Conservation (phyloP, 2,888 invertebrate species). For the Lasioglossum zephyrum region DNA sequence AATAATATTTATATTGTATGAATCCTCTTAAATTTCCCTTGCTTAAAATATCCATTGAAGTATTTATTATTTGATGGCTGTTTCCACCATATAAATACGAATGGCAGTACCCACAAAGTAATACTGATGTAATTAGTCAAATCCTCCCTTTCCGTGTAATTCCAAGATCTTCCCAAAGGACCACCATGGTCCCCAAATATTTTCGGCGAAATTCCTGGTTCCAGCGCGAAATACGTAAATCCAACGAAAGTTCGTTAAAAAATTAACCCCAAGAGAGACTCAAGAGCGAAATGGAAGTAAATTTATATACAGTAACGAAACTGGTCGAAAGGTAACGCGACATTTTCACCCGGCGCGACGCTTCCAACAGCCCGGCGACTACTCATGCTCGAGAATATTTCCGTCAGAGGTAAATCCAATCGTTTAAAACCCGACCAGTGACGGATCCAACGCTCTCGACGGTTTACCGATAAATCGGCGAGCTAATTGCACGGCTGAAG, state of each 20-base stretch:
- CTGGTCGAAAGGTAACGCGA: constrained; percentile 7
- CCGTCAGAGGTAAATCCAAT: background rate
- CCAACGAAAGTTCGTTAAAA: background rate
- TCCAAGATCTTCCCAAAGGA: background rate
- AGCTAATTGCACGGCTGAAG: constrained; percentile 22
- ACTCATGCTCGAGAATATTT: constrained; percentile 1
- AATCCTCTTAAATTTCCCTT: background rate
- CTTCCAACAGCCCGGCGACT: background rate
- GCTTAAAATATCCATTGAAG: background rate
- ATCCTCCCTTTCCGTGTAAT: background rate
- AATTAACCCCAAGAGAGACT: background rate
- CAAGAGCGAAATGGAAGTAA: background rate
- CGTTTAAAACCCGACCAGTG: background rate
- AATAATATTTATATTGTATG: background rate
- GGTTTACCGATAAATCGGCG: constrained; percentile 19
- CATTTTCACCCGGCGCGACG: background rate
- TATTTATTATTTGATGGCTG: background rate
- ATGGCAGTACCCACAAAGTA: background rate
- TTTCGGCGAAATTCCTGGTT: background rate
- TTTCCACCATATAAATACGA: background rate
- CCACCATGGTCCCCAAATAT: background rate
- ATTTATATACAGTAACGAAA: background rate
- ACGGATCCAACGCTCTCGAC: constrained; percentile 10
- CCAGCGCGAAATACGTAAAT: background rate
- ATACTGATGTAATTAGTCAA: background rate